Evolutionary conservation across 2,888 invertebrate species (phyloP).

Genomic region (Vesta saturnalis): DNA sequence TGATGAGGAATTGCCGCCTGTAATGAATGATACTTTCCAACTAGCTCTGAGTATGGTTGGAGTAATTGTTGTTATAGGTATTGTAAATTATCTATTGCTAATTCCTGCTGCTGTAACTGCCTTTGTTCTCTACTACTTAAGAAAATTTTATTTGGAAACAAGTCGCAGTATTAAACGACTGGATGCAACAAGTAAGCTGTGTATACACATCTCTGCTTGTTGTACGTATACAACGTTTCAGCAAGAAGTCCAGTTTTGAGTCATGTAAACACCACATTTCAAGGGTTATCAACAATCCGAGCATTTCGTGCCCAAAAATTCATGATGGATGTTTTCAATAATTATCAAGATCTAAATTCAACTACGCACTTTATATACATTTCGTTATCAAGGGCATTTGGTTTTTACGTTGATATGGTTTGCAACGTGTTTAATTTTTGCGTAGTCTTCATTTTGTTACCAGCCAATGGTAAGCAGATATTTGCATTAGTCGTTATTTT

Average conservation of each 20-base stretch:
- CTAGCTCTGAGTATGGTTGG: constrained; percentile 68
- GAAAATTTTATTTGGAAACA: constrained; percentile 25
- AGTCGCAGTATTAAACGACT: constrained; percentile 75
- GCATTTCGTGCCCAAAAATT: constrained; percentile 72
- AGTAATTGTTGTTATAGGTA: constrained; percentile 74
- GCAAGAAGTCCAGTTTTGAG: constrained; percentile 80
- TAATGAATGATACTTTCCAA: constrained; percentile 54
- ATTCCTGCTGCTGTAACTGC: constrained; percentile 72
- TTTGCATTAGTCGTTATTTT: neutral
- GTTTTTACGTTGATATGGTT: constrained; percentile 72
- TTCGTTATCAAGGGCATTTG: constrained; percentile 72
- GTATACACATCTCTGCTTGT: too few relatives aligned
- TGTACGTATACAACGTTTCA: constrained; percentile 54
- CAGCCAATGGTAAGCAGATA: constrained; percentile 40
- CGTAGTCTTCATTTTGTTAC: constrained; percentile 61
- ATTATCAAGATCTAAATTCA: constrained; percentile 71
- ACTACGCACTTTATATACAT: constrained; percentile 75
- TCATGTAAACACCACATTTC: constrained; percentile 75
- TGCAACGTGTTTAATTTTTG: constrained; percentile 69
- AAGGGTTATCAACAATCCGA: constrained; percentile 77
- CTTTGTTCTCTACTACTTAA: constrained; percentile 65
- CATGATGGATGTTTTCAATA: constrained; percentile 69
- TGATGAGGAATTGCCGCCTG: constrained; percentile 69
- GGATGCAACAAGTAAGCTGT: constrained; percentile 69
- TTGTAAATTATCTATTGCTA: constrained; percentile 74